Evolutionary conservation across 2,113 vertebrate species (phyloP), one percentile per base, ranked within the genome.

Genomic region (Procavia capensis): DNA sequence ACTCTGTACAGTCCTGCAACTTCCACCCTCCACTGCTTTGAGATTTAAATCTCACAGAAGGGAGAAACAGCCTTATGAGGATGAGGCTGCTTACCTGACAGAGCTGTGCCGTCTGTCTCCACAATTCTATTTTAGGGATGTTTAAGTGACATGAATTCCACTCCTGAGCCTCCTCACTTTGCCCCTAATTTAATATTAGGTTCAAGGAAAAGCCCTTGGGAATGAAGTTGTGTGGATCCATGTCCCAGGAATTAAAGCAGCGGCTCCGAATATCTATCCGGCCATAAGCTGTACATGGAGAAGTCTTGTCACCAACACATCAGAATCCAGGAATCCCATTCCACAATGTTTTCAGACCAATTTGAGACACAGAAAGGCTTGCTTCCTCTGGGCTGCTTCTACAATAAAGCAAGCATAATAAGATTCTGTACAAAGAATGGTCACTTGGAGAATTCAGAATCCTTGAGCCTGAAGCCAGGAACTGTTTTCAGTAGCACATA

Each of bases 231-330:
- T 3, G 8, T 1, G 17, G 36, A 16, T 81, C 13, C 1, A 4
- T 8, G 7, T 43, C 17, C 1, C 0, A 6, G 31, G 47, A 10
- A 31, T 11, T 1, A n/a, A 24, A 9, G 39, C 41, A 19, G 17
- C 20, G 3, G 19, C 4, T 19, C 24, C 31, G 20, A 25, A 25
- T 1, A 22, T 7, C 4, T 1, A 13, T 24, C 63, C 61, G 31
- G 34, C 50, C 50, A 17, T 25, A 22, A 36, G 13, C 1, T 2
- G 34, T 11, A 34, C 22, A 45, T 24, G 29, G 57, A 50, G 5
- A 22, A 4, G 29, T 39, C 50, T 36, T 20, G 34, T 50, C 93
- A 50, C 29, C 79, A 24, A 22, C 11, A 43, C 29, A 3, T 0
- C 3, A 2, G 43, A 3, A 43, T 61, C 36, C 50, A 17, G 41